Evolutionary conservation across 2,113 vertebrate species (phyloP).

Genomic region (Pionites leucogaster): DNA sequence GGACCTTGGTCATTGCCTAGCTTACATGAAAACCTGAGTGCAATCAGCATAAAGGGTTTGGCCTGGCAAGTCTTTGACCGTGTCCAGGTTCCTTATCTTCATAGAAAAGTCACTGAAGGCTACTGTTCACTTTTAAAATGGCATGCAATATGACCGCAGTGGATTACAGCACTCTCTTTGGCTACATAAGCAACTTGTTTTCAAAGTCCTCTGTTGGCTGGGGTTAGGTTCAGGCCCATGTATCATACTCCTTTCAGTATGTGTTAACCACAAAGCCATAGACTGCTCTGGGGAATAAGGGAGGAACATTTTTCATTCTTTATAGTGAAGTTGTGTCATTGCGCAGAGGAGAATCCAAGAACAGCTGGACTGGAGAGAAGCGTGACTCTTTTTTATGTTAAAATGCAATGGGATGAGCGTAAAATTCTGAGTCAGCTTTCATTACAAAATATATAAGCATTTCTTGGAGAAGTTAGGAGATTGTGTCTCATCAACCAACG

Average conservation of each 20-base stretch:
- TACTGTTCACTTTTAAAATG: neutral
- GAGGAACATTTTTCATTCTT: neutral
- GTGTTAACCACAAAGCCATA: constrained; percentile 28
- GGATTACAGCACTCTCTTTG: neutral
- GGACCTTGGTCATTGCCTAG: neutral
- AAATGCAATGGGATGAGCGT: neutral
- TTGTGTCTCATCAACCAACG: neutral
- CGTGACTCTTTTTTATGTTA: neutral
- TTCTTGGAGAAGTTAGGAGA: neutral
- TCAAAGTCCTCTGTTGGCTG: neutral
- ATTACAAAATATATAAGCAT: neutral
- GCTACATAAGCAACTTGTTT: neutral
- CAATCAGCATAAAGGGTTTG: neutral
- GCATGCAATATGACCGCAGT: neutral
- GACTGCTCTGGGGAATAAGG: neutral
- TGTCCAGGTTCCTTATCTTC: neutral
- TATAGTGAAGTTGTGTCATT: neutral
- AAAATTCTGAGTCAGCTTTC: neutral
- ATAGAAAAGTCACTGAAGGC: neutral
- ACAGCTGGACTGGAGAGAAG: neutral
- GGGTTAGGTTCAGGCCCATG: neutral
- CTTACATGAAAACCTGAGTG: neutral
- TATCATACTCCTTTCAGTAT: neutral
- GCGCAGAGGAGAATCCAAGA: neutral
- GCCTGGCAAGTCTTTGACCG: neutral